Evolutionary conservation across 2,797 vertebrate genomes (phyloP).

Genomic region (Sebastes matsubarae): DNA sequence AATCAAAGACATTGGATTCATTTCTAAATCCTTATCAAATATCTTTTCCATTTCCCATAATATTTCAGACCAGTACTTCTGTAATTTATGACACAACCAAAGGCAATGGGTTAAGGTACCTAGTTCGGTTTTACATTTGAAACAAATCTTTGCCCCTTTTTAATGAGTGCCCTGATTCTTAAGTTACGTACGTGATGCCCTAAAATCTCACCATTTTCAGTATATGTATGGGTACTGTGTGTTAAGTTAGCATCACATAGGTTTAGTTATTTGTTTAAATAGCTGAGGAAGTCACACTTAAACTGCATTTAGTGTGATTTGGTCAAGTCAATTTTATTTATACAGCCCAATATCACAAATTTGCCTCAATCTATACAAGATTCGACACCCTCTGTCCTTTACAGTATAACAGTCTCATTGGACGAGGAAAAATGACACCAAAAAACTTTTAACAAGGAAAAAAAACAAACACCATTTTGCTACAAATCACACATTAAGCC

Average conservation of each 20-base stretch:
- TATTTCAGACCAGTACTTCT: too few relatives aligned
- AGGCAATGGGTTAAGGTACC: too few relatives aligned
- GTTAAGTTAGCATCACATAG: background rate
- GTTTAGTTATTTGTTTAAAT: background rate
- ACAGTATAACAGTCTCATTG: background rate
- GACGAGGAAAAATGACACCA: background rate
- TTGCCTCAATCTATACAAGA: background rate
- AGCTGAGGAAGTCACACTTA: background rate
- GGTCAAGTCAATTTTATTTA: background rate
- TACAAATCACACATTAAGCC: background rate
- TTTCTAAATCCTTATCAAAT: too few relatives aligned
- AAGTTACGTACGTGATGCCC: background rate
- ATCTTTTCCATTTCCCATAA: too few relatives aligned
- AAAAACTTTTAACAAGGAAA: background rate
- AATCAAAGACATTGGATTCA: too few relatives aligned
- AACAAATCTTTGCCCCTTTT: too few relatives aligned
- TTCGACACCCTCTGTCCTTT: too few relatives aligned
- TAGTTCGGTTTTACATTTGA: too few relatives aligned
- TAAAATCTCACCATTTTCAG: background rate
- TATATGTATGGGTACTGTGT: background rate
- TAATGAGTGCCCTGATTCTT: too few relatives aligned
- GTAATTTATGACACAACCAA: too few relatives aligned
- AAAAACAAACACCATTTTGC: background rate
- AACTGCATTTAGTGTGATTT: background rate
- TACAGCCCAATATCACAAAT: background rate